A percentile compares a stretch with the other conserved stretches of the same genome.
Conservation (phyloP, 2,113 vertebrate genomes). For the Coturnix japonica region DNA sequence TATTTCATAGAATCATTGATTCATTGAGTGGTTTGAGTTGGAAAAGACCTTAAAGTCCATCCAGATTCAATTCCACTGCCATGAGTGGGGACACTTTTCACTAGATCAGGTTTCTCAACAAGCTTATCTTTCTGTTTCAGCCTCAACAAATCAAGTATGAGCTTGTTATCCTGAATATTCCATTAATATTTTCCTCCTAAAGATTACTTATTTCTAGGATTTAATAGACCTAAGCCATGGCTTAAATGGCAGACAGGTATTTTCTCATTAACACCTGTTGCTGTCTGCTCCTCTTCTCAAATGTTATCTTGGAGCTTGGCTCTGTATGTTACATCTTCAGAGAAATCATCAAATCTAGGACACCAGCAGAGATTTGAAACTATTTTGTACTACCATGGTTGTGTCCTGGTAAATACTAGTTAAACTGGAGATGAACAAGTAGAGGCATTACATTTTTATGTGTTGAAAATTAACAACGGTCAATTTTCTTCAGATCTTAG, state of each 20-base stretch:
- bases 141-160: not conserved
- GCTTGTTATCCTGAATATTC: not conserved
- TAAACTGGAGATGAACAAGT: not conserved
- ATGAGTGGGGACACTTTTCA: not conserved
- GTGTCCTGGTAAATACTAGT: accelerated
- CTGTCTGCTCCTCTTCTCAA: not conserved
- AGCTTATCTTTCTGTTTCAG: not conserved
- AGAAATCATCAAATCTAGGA: not conserved
- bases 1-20: not conserved
- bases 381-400: not conserved
- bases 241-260: not conserved
- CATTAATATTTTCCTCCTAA: not conserved
- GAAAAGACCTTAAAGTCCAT: not conserved
- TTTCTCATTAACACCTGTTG: not conserved
- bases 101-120: not conserved
- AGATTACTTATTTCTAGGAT: not conserved
- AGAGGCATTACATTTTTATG: not conserved
- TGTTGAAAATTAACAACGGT: not conserved
- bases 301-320: not conserved
- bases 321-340: accelerated
- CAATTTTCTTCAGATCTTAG: not conserved
- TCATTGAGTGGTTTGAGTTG: not conserved
- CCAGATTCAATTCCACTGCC: too few relatives aligned
- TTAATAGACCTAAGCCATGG: accelerated
- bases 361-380: not conserved